phyloP scores from a whole-genome alignment of 2,888 invertebrate genomes.

The Piscicola geometra region DNA sequence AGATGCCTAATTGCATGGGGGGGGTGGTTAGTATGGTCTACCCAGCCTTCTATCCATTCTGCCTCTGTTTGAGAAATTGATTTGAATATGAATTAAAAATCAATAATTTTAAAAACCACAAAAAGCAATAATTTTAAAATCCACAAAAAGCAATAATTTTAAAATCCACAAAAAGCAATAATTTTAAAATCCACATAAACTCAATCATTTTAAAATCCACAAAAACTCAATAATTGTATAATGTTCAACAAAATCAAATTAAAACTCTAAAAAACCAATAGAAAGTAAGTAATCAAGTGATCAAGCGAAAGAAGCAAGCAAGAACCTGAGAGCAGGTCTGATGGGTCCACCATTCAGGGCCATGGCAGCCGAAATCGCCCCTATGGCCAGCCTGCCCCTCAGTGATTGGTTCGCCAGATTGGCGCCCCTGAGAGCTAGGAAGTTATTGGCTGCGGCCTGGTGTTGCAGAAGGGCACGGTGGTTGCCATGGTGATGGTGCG shows the following conservation, averaged over 20 bases:
- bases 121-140: not conserved
- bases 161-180: too few relatives aligned
- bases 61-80: not conserved
- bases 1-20: too few relatives aligned
- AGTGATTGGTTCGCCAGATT: slow-evolving; percentile 9
- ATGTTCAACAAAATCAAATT: not conserved
- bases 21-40: slow-evolving; percentile 27
- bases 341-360: slow-evolving; percentile 23
- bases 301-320: slow-evolving; percentile 3
- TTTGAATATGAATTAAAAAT: not conserved
- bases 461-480: not conserved
- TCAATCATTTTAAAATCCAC: not conserved
- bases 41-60: slow-evolving; percentile 23
- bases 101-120: not conserved
- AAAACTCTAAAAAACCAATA: not conserved
- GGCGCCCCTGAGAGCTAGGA: not conserved
- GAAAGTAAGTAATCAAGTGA: too few relatives aligned
- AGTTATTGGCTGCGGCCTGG: not conserved
- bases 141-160: too few relatives aligned
- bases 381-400: slow-evolving; percentile 25
- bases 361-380: slow-evolving; percentile 1
- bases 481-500: not conserved
- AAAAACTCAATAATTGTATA: not conserved
- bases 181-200: not conserved
- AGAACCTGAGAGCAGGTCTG: slow-evolving; percentile 21